These are phyloP conservation scores for Hipposideros larvatus DNA, from an alignment of 2,797 vertebrate species.

Conservation along the genomic window DNA sequence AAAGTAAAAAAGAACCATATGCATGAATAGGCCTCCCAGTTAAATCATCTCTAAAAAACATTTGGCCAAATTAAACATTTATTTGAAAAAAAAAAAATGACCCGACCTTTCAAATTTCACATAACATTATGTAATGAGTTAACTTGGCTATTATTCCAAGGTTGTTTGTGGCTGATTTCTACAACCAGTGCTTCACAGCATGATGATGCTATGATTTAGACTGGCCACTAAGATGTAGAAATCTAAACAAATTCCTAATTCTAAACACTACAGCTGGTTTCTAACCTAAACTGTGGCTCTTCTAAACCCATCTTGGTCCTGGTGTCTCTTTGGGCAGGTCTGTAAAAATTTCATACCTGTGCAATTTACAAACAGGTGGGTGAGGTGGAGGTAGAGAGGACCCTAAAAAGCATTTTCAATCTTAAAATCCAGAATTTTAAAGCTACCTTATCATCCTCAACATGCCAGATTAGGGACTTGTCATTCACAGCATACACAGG, in stretches of 20 bases:
- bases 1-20: not conserved
- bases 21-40: not conserved
- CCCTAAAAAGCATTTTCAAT: not conserved
- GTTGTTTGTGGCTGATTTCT: not conserved
- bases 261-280: not conserved
- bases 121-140: not conserved
- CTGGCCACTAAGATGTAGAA: not conserved
- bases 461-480: not conserved
- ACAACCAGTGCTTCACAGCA: not conserved
- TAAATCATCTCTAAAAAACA: constrained; percentile 17
- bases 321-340: not conserved
- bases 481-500: not conserved
- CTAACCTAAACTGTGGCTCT: not conserved
- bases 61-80: constrained; percentile 61
- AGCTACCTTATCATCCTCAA: constrained; percentile 42
- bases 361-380: not conserved
- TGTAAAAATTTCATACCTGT: not conserved
- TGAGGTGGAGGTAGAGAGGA: not conserved
- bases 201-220: not conserved
- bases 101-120: not conserved
- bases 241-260: not conserved
- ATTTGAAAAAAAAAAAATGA: constrained; percentile 25
- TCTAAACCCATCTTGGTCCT: not conserved
- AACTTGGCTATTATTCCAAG: constrained; percentile 18
- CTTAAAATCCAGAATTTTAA: constrained; percentile 27